A percentile compares a stretch with the other conserved stretches of the same genome.
Conservation (phyloP, 2,888 invertebrate species). For the Limnephilus rhombicus region DNA sequence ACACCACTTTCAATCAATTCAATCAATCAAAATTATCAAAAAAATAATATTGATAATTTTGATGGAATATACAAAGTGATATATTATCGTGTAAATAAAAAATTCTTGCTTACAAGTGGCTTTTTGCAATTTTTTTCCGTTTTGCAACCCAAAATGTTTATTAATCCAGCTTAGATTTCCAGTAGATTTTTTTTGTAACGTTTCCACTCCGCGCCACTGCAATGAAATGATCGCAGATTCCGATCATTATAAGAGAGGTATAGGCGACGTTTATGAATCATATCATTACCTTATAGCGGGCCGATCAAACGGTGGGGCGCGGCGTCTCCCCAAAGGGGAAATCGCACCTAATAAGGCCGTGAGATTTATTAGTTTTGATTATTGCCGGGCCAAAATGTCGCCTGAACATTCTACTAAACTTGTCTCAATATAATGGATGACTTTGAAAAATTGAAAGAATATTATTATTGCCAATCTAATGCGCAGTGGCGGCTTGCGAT, state of each 20-base stretch:
- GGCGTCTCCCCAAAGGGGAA: slow-evolving; percentile 25
- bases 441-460: slow-evolving; percentile 41
- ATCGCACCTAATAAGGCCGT: slow-evolving; percentile 46
- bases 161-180: background rate
- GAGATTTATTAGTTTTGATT: slow-evolving; percentile 17
- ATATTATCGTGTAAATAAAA: too few species aligned
- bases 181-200: background rate
- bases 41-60: too few species aligned
- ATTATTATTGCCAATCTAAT: background rate
- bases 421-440: background rate
- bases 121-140: too few species aligned
- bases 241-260: slow-evolving; percentile 60
- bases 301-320: slow-evolving; percentile 52
- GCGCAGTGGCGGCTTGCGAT: background rate
- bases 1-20: too few species aligned
- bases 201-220: background rate
- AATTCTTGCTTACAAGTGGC: too few species aligned
- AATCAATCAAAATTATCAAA: too few species aligned
- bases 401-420: background rate
- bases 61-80: too few species aligned
- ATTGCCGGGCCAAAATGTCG: slow-evolving; percentile 22
- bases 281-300: slow-evolving; percentile 59
- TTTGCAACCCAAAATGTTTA: background rate
- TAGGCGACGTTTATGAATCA: slow-evolving; percentile 63
- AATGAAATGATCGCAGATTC: slow-evolving; percentile 60